A percentile compares a stretch with the other conserved stretches of the same genome.
These are phyloP conservation scores for Amazona ochrocephala DNA, from an alignment of 2,797 vertebrate genomes.

Conservation along the genomic window DNA sequence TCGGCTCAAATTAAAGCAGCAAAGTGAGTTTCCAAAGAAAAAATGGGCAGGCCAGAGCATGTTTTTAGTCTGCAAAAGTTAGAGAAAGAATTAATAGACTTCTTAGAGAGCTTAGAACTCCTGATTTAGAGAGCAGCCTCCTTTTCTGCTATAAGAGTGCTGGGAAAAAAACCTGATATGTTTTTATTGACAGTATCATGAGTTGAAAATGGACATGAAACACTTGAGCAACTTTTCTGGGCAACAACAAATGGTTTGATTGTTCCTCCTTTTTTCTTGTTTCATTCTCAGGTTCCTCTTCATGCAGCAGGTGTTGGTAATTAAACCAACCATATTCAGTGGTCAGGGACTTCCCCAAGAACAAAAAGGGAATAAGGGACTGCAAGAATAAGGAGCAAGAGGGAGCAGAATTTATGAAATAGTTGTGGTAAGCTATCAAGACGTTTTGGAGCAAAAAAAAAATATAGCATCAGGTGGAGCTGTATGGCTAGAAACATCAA, in stretches of 20 bases:
- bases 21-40: background rate
- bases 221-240: background rate
- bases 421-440: background rate
- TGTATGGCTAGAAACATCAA: background rate
- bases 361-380: background rate
- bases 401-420: background rate
- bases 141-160: background rate
- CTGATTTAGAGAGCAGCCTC: background rate
- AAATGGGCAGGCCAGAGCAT: background rate
- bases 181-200: background rate
- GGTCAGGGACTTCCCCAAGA: background rate
- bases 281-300: background rate
- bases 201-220: background rate
- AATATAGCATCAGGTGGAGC: background rate
- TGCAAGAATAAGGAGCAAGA: background rate
- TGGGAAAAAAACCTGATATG: background rate
- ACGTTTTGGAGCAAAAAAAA: background rate
- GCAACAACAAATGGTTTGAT: background rate
- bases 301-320: background rate
- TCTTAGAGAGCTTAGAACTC: background rate
- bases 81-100: background rate
- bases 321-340: background rate
- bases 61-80: background rate
- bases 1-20: background rate
- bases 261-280: background rate